These are phyloP conservation scores for Bombus impatiens DNA, from an alignment of 1,140 invertebrate species.

Conservation along the genomic window DNA sequence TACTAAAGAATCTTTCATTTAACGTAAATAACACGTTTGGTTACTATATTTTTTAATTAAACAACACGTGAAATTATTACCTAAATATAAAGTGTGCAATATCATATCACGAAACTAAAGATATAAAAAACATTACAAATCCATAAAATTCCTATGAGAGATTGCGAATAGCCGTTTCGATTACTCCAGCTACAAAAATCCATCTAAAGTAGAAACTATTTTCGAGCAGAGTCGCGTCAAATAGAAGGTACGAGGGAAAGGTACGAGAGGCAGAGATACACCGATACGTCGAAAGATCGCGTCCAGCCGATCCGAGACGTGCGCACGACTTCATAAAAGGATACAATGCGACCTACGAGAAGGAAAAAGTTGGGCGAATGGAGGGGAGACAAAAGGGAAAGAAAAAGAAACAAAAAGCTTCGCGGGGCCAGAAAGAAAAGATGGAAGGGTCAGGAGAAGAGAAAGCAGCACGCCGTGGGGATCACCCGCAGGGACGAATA, in stretches of 20 bases:
- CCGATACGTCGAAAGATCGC: conserved; percentile 53
- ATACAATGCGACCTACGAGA: conserved; percentile 52
- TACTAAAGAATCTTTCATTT: too few species aligned
- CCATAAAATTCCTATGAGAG: too few species aligned
- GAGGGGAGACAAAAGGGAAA: conserved; percentile 12
- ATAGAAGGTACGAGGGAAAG: background rate
- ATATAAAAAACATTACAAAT: too few species aligned
- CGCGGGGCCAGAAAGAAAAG: conserved; percentile 47
- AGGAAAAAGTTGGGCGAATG: background rate
- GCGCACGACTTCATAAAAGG: conserved; percentile 61
- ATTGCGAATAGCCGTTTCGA: too few species aligned
- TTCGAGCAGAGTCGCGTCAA: too few species aligned
- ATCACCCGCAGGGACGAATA: conserved; percentile 79
- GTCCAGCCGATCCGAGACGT: conserved; percentile 25
- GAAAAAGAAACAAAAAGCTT: conserved; percentile 61
- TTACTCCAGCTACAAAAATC: too few species aligned
- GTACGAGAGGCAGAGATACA: conserved; percentile 2
- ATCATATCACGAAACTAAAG: too few species aligned
- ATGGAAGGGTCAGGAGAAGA: conserved; percentile 55
- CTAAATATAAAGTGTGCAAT: too few species aligned
- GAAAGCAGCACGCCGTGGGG: conserved; percentile 51
- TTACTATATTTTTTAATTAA: too few species aligned
- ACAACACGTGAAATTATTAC: too few species aligned
- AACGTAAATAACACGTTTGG: too few species aligned
- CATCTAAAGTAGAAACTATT: background rate